Conservation (phyloP, 2,888 invertebrate genomes). For the Caenorhabditis sp. region DNA sequence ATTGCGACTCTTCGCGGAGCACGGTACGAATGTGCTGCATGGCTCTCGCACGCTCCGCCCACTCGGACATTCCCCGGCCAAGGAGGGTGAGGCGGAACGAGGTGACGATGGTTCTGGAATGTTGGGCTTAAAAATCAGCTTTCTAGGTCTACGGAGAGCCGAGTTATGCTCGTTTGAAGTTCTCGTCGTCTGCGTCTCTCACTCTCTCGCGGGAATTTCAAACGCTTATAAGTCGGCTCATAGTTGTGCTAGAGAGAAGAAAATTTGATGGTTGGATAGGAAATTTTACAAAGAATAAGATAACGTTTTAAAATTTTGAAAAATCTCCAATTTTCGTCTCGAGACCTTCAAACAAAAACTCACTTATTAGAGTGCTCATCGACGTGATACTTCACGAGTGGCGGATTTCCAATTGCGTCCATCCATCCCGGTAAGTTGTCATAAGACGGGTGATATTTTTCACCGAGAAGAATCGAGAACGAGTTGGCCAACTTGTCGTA, state of each 20-base stretch:
- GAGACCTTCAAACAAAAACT: no score
- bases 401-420: slow-evolving; percentile 76
- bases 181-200: no score
- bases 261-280: no score
- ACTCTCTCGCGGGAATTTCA: no score
- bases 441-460: slow-evolving; percentile 69
- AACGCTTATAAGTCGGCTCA: no score
- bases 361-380: slow-evolving; percentile 35
- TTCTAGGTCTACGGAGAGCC: no score
- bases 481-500: slow-evolving; percentile 69
- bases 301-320: no score
- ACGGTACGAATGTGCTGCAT: slow-evolving; percentile 66
- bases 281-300: no score
- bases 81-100: slow-evolving; percentile 80
- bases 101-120: slow-evolving; percentile 47
- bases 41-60: slow-evolving; percentile 79
- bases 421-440: slow-evolving; percentile 79
- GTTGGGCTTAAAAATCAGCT: neutral
- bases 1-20: slow-evolving; percentile 69
- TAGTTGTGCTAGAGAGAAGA: neutral
- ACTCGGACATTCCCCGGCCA: slow-evolving; percentile 81
- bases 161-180: no score
- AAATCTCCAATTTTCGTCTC: no score
- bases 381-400: slow-evolving; percentile 72
- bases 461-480: slow-evolving; percentile 33